Base-by-base conservation (phyloP, 2,113 vertebrate genomes). In the Plestiodon gilberti region DNA sequence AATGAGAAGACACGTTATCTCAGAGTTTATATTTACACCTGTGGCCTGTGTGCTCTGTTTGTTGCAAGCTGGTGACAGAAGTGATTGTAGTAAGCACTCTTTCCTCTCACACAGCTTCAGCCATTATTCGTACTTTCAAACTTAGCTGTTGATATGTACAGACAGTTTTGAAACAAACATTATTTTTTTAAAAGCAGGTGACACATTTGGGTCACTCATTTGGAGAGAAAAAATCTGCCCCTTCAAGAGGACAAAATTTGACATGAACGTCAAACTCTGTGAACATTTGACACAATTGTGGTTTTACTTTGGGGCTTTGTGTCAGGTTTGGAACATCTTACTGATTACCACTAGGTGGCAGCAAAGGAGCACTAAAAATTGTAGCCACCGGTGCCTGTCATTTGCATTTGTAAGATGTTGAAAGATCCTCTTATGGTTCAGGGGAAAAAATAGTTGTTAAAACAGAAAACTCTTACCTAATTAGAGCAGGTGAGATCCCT, bases 291-390 rank as follows among this genome's bases (percentile, higher is more conserved):
- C 35, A 1, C 1, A 52, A 14, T 64, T 65, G 6, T 22, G 10
- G 30, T 52, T 62, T 81, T 35, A 30, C 64, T 33, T 28, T 6
- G 28, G 11, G 78, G 1, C 1, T 23, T 64, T 30, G 25, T 14
- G 8, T 1, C 17, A 0, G 64, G 48, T 10, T 0, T 1, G 8
- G 69, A 5, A 23, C 38, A 33, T 74, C 10, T 81, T 38, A 9
- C 17, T 15, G 33, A 75, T 33, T 52, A 33, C 94, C 98, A 96
- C 96, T 89, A 85, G 98, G 96, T 96, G 98, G 96, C 97, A 98
- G 97, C 97, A 98, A 94, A 97, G 96, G 96, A 97, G 95, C 96
- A 92, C 89, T 59, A 78, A 95, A 95, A 52, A 70, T 61, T 65
- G 71, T 20, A 81, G 14, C 30, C 20, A 71, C 43, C 1, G 2